Conservation (phyloP, 2,113 vertebrate species). For the Paracanthobrama guichenoti region DNA sequence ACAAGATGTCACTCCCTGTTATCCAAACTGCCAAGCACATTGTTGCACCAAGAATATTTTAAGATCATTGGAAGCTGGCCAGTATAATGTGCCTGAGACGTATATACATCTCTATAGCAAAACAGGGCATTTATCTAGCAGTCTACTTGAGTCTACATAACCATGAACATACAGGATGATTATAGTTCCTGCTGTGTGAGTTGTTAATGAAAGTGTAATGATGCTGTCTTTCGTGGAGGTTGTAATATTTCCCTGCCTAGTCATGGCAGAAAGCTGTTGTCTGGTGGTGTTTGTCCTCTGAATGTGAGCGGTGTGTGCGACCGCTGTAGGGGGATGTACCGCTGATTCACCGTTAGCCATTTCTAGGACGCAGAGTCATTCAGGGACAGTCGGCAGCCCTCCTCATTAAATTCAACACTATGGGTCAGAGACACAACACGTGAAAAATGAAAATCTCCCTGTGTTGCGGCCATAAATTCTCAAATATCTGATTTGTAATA, state of each 20-base stretch:
- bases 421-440: slow-evolving; percentile 34
- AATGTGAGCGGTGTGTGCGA: background rate
- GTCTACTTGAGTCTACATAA: background rate
- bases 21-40: background rate
- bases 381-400: slow-evolving; percentile 33
- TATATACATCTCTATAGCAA: background rate
- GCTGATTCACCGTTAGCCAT: slow-evolving; percentile 22
- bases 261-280: background rate
- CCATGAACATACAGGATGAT: background rate
- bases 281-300: slow-evolving; percentile 37
- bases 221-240: background rate
- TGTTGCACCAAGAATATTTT: slow-evolving; percentile 1
- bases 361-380: slow-evolving; percentile 32
- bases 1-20: background rate
- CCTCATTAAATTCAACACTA: slow-evolving; percentile 41
- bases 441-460: slow-evolving; percentile 12
- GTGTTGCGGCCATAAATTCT: background rate
- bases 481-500: background rate
- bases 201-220: background rate
- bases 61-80: background rate
- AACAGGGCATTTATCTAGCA: background rate
- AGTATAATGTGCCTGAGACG: background rate
- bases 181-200: background rate
- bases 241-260: background rate
- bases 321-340: background rate